These are phyloP conservation scores for Oryzias melastigma DNA, from an alignment of 2,113 vertebrate genomes.

Conservation along the genomic window DNA sequence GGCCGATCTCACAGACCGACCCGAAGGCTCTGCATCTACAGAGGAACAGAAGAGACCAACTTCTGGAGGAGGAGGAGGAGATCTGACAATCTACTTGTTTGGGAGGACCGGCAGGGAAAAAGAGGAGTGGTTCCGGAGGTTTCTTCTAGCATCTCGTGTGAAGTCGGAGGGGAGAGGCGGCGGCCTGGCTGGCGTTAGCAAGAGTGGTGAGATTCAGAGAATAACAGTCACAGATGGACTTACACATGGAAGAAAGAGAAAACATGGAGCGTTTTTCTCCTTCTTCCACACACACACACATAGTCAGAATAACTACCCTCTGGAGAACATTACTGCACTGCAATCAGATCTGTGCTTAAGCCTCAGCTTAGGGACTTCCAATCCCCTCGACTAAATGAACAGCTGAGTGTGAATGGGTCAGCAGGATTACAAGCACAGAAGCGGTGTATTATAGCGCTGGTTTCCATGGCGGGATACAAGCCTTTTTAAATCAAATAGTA, in stretches of 20 bases:
- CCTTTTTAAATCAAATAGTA: constrained; percentile 35
- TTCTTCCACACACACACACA: neutral
- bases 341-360: constrained; percentile 62
- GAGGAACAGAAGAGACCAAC: constrained; percentile 82
- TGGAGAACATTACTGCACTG: constrained; percentile 38
- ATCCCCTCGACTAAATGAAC: constrained; percentile 55
- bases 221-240: neutral
- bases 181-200: constrained; percentile 75
- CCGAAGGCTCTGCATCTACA: constrained; percentile 21
- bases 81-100: constrained; percentile 92
- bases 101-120: constrained; percentile 96
- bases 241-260: neutral
- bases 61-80: constrained; percentile 78
- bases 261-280: neutral
- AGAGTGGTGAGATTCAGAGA: constrained; percentile 77
- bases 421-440: constrained; percentile 66
- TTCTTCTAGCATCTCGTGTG: constrained; percentile 85
- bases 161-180: constrained; percentile 81
- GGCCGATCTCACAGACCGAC: constrained; percentile 63
- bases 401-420: constrained; percentile 67
- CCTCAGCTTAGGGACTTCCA: constrained; percentile 53
- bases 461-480: constrained; percentile 44
- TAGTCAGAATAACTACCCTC: constrained; percentile 27
- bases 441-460: constrained; percentile 42
- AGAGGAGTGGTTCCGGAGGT: constrained; percentile 95